Conservation (phyloP, 2,113 vertebrate genomes). For the Phalacrocorax brasilianus region DNA sequence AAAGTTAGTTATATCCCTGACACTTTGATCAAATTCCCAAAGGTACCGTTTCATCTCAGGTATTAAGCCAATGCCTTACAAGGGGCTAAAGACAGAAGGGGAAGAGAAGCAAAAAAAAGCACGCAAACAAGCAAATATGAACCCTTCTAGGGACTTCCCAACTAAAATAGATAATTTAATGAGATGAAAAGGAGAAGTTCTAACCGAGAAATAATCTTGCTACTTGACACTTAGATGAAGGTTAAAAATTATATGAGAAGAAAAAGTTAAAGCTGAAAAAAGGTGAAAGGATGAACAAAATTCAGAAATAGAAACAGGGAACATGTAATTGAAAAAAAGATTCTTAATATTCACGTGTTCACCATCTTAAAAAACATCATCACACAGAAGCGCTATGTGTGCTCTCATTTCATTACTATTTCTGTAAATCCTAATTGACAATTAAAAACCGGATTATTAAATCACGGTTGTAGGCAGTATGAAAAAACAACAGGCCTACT, state of each 20-base stretch:
- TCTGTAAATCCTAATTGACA: neutral
- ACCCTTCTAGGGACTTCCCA: neutral
- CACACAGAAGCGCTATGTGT: neutral
- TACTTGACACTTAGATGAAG: neutral
- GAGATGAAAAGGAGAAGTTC: neutral
- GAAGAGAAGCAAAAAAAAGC: neutral
- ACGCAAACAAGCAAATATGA: neutral
- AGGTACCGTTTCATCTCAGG: neutral
- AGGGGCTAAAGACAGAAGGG: neutral
- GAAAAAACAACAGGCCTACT: slow-evolving; percentile 1
- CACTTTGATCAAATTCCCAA: neutral
- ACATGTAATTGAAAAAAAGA: neutral
- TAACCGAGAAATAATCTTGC: neutral
- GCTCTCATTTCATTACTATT: neutral
- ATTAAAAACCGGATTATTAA: neutral
- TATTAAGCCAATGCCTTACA: neutral
- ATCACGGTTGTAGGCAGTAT: neutral
- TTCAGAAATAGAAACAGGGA: neutral
- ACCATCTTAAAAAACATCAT: neutral
- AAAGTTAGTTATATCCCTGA: neutral
- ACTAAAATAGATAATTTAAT: neutral
- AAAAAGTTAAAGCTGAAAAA: neutral
- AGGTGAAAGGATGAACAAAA: neutral
- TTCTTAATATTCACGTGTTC: neutral
- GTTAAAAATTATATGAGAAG: neutral